Percentiles rank a stretch among this genome's conserved stretches.
Evolutionary conservation across 2,888 invertebrate genomes (phyloP).

Genomic region (Abscondita cerata): DNA sequence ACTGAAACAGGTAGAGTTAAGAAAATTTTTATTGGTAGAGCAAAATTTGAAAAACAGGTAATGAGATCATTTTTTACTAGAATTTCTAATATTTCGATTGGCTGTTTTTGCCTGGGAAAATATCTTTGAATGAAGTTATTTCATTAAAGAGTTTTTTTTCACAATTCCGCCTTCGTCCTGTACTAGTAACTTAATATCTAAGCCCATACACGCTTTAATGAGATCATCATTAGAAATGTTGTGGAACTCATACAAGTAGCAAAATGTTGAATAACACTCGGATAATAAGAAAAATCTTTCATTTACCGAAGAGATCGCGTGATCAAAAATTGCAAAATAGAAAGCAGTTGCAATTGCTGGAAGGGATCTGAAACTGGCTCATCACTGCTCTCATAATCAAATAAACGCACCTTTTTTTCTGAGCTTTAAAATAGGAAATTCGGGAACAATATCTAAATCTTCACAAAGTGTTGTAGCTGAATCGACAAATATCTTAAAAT

Average conservation of each 20-base stretch:
- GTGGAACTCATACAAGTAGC: too few relatives aligned
- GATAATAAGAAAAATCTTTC: conserved; percentile 27
- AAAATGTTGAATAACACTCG: too few relatives aligned
- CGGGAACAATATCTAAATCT: conserved; percentile 34
- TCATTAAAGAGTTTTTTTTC: conserved; percentile 35
- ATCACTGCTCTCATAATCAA: conserved; percentile 36
- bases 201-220: too few relatives aligned
- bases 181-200: too few relatives aligned
- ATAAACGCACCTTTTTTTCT: conserved; percentile 32
- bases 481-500: conserved; percentile 36
- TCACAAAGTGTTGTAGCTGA: conserved; percentile 35
- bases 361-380: conserved; percentile 36
- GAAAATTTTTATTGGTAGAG: neutral
- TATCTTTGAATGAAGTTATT: too few relatives aligned
- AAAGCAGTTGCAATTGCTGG: conserved; percentile 30
- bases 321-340: conserved; percentile 30
- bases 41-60: neutral
- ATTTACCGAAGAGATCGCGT: conserved; percentile 27
- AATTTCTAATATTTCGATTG: neutral
- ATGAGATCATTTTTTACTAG: neutral
- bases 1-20: neutral
- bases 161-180: too few relatives aligned
- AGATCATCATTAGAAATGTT: too few relatives aligned
- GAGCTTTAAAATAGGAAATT: conserved; percentile 34
- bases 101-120: neutral